phyloP scores from a whole-genome alignment of 2,888 invertebrate genomes.

The Plebejus argus region DNA sequence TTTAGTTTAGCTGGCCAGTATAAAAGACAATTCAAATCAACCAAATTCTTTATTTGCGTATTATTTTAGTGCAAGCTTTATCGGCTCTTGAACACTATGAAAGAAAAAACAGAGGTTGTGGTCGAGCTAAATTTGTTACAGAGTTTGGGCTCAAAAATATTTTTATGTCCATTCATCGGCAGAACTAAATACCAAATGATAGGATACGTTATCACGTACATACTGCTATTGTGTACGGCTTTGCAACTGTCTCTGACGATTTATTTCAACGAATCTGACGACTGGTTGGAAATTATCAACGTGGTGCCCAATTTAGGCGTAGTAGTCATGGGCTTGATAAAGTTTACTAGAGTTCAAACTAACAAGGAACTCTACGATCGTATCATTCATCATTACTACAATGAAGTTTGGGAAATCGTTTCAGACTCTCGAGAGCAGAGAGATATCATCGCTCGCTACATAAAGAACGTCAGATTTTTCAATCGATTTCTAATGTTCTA shows the following conservation, averaged over 20 bases:
- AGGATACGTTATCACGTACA: slow-evolving; percentile 49
- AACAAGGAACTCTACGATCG: slow-evolving; percentile 53
- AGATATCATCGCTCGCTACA: slow-evolving; percentile 52
- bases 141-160: slow-evolving; percentile 54
- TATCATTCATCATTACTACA: slow-evolving; percentile 56
- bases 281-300: slow-evolving; percentile 61
- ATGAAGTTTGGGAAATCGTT: slow-evolving; percentile 56
- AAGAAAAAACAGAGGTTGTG: slow-evolving; percentile 48
- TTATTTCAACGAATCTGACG: slow-evolving; percentile 50
- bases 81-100: not conserved
- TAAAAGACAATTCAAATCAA: not conserved
- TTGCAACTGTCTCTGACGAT: slow-evolving; percentile 55
- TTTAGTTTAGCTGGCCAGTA: not conserved
- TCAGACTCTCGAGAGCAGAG: slow-evolving; percentile 48
- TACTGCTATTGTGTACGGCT: slow-evolving; percentile 52
- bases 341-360: slow-evolving; percentile 55
- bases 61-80: not conserved
- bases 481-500: slow-evolving; percentile 58
- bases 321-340: slow-evolving; percentile 57
- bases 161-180: slow-evolving; percentile 58
- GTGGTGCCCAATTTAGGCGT: slow-evolving; percentile 66
- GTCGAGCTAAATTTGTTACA: slow-evolving; percentile 54
- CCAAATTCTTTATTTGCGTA: not conserved
- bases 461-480: slow-evolving; percentile 47
- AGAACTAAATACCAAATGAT: slow-evolving; percentile 47